phyloP scores from a whole-genome alignment of 2,888 invertebrate species.

The Epinotia nisella region DNA sequence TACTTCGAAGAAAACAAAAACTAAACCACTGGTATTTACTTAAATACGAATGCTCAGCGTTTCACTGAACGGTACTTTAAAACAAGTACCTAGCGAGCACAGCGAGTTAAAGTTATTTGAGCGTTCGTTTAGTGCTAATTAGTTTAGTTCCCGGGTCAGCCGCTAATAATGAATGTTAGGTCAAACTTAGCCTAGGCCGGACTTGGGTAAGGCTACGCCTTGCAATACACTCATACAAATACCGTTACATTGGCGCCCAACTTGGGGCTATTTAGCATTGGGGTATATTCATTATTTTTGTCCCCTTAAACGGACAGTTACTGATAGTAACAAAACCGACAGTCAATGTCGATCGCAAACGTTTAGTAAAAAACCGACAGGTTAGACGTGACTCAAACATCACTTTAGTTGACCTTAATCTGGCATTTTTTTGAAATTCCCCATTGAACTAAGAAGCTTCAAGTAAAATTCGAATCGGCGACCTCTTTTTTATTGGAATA shows the following conservation, averaged over 20 bases:
- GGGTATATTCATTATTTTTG: no score
- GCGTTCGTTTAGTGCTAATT: constrained; percentile 61
- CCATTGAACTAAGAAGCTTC: no score
- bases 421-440: no score
- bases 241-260: constrained; percentile 7
- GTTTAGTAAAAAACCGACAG: no score
- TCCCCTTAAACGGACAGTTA: no score
- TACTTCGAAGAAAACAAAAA: neutral
- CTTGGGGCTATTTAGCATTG: no score
- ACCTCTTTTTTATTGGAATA: no score
- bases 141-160: constrained; percentile 67
- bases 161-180: constrained; percentile 62
- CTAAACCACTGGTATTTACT: neutral
- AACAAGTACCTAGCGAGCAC: constrained; percentile 23
- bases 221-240: neutral
- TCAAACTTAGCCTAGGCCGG: constrained; percentile 51
- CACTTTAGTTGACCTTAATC: no score
- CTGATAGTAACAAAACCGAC: no score
- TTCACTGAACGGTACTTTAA: constrained; percentile 13
- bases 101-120: constrained; percentile 46
- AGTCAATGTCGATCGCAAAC: no score
- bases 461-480: no score
- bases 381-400: no score
- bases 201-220: constrained; percentile 41
- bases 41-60: constrained; percentile 11